A percentile compares a stretch with the other conserved stretches of the same genome.
phyloP scores from a whole-genome alignment of 2,888 invertebrate genomes.

The Drosophila parthenogenetica region DNA sequence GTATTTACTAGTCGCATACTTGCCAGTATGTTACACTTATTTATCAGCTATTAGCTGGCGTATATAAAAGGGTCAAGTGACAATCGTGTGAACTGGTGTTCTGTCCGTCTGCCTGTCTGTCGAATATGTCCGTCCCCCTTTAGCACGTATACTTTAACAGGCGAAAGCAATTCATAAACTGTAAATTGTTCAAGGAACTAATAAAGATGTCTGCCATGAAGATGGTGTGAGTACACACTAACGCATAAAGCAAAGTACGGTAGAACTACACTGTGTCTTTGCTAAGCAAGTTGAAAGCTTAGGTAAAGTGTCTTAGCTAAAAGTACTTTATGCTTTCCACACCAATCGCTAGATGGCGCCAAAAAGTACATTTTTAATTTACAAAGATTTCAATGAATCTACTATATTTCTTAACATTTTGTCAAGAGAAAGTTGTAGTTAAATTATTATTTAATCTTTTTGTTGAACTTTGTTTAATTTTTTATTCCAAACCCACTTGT shows the following conservation, averaged over 20 bases:
- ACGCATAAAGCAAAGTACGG: neutral
- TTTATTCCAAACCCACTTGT: neutral
- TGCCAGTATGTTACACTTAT: neutral
- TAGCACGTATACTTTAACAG: neutral
- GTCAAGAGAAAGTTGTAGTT: neutral
- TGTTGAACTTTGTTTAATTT: neutral
- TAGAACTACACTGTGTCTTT: neutral
- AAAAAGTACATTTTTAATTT: neutral
- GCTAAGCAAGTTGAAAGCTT: neutral
- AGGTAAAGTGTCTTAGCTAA: neutral
- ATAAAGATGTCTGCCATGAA: neutral
- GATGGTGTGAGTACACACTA: neutral
- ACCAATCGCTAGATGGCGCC: constrained; percentile 14
- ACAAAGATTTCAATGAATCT: neutral
- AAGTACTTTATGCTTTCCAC: neutral
- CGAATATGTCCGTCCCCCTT: constrained; percentile 15
- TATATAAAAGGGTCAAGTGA: constrained; percentile 65
- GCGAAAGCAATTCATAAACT: constrained; percentile 68
- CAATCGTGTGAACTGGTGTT: constrained; percentile 24
- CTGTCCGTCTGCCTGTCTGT: neutral
- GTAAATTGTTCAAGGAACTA: constrained; percentile 29
- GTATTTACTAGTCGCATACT: neutral
- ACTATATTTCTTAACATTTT: no score
- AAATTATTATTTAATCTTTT: neutral
- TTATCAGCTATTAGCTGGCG: constrained; percentile 64